These are phyloP conservation scores for Edolisoma coerulescens DNA, from an alignment of 2,113 vertebrate species.

Conservation along the genomic window DNA sequence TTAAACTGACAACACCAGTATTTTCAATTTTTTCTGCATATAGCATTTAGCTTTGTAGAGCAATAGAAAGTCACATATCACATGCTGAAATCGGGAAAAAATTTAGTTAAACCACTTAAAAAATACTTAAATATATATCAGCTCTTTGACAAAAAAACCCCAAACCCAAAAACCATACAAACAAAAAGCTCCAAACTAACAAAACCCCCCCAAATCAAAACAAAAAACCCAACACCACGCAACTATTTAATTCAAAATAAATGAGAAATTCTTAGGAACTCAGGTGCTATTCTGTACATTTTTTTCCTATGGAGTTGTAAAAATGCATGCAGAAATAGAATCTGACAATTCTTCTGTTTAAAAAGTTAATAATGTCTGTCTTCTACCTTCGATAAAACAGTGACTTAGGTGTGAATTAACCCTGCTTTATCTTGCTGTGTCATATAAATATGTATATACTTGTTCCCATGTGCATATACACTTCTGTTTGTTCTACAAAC, in stretches of 20 bases:
- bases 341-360: neutral
- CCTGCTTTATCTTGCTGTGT: neutral
- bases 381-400: neutral
- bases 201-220: neutral
- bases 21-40: neutral
- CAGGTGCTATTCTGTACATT: neutral
- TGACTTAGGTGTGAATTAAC: neutral
- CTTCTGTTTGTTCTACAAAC: neutral
- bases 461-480: neutral
- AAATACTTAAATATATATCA: neutral
- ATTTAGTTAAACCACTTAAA: neutral
- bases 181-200: neutral
- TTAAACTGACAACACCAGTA: neutral
- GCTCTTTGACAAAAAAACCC: neutral
- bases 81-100: neutral
- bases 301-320: neutral
- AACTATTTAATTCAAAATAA: neutral
- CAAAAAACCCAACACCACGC: neutral
- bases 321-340: neutral
- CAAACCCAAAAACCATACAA: neutral
- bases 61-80: neutral
- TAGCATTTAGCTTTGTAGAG: neutral
- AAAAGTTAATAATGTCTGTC: neutral
- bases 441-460: neutral
- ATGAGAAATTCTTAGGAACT: neutral